These are phyloP conservation scores for Polypedilum vanderplanki DNA, from an alignment of 1,140 invertebrate species.

Conservation along the genomic window DNA sequence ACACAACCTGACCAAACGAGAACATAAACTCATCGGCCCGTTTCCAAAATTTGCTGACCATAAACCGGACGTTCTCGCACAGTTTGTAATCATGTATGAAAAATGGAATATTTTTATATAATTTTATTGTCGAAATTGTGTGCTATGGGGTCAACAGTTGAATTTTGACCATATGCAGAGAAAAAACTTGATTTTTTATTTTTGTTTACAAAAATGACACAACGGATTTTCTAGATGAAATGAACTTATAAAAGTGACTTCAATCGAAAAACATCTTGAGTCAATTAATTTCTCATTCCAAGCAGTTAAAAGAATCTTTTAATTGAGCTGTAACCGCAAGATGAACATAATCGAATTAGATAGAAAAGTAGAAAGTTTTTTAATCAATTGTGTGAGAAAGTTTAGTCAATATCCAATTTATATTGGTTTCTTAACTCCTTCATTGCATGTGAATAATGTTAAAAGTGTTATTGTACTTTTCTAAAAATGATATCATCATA, in stretches of 20 bases:
- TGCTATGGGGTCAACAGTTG: slow-evolving; percentile 21
- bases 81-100: not conserved
- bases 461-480: no score
- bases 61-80: not conserved
- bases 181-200: not conserved
- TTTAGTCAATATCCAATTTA: slow-evolving; percentile 5
- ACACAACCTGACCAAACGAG: not conserved
- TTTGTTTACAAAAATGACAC: not conserved
- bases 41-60: slow-evolving; percentile 21
- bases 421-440: not conserved
- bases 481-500: no score
- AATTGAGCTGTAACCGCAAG: slow-evolving; percentile 13
- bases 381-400: slow-evolving; percentile 11
- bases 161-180: not conserved
- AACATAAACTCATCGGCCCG: slow-evolving; percentile 18
- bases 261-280: not conserved
- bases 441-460: not conserved
- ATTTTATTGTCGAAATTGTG: slow-evolving; percentile 24
- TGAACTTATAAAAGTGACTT: not conserved
- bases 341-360: not conserved
- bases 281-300: slow-evolving; percentile 23
- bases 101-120: slow-evolving; percentile 7
- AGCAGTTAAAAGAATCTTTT: not conserved
- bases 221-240: slow-evolving; percentile 12
- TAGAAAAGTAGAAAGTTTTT: not conserved